Base-by-base conservation (phyloP, 2,888 invertebrate genomes). In the Phrixothrix hirtus region DNA sequence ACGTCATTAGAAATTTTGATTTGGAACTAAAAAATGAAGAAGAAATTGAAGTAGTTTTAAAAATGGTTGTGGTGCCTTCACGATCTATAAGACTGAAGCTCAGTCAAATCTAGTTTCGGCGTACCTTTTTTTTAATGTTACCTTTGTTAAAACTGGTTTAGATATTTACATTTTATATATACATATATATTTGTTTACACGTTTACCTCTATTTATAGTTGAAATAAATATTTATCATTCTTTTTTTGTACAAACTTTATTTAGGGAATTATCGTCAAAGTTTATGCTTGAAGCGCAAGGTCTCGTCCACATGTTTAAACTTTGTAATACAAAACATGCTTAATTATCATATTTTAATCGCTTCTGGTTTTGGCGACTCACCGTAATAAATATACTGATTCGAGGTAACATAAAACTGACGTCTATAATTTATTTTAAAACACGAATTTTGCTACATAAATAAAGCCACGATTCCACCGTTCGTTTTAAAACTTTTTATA, bases 31-130 rank as follows among this genome's bases (percentile, higher is more conserved):
- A 72, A 6, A 83, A 85, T 59, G 72, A 75, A 5, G 68, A 75
- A 4, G 68, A 75, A 7, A 71, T 86, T 3, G 78, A 82, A 36
- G 78, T 83, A 67, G 75, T 82, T 9, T 67, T 86, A 49, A 79
- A 83, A 53, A 68, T 86, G 73, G 81, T 86, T 3, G 79, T 83
- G 0, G 82, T 83, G 14, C 86, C 86, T 5, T 78, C 79, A 1
- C 70, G 76, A 52, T 74, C 78, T 2, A 68, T 81, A 34, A 66
- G 73, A 55, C 60, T 81, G 21, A 69, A 67, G 57, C 66, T 80
- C 5, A 37, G 43, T 32, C 31, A 17, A 32, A 43, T 47, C 17
- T 48, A 39, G 27, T 42, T 46, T 25, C 31, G n/a, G n/a, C 39
- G 44, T 50, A 50, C 50, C 50, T 50, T 48, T 11, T 13, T 41